A percentile compares a stretch with the other conserved stretches of the same genome.
These are phyloP conservation scores for Cataglyphis albicans DNA, from an alignment of 2,888 invertebrate species.

Conservation along the genomic window DNA sequence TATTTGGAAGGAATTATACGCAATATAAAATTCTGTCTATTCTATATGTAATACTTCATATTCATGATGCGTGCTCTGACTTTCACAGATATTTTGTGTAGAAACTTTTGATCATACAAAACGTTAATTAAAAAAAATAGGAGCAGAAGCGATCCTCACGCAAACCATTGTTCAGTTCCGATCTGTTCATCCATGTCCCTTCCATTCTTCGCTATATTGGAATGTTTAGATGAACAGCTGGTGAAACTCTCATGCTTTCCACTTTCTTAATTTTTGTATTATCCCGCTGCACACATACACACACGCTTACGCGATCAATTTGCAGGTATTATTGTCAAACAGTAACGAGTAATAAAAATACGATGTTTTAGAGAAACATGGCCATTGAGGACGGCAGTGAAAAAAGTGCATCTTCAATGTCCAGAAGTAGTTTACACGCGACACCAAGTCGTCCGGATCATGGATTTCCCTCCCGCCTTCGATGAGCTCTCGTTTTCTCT, in stretches of 20 bases:
- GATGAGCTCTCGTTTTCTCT: constrained; percentile 41
- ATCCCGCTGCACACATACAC: not conserved
- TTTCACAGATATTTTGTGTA: not conserved
- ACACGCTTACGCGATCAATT: constrained; percentile 12
- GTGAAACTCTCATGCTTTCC: constrained; percentile 6
- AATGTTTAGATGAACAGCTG: constrained; percentile 38
- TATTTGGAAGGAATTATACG: not conserved
- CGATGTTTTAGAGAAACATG: not conserved
- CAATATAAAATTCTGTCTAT: not conserved
- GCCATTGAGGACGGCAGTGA: not conserved
- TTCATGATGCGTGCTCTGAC: not conserved
- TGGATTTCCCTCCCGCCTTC: constrained; percentile 43
- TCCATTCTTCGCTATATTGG: not conserved
- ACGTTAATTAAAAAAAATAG: constrained; percentile 14
- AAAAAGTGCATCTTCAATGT: constrained; percentile 33
- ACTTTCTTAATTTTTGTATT: constrained; percentile 19
- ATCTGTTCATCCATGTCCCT: not conserved
- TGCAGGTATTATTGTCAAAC: not conserved
- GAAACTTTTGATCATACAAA: not conserved
- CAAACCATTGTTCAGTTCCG: constrained; percentile 22
- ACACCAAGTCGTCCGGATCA: constrained; percentile 35
- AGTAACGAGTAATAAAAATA: constrained; percentile 22
- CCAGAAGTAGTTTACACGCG: constrained; percentile 46
- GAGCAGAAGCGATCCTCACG: constrained; percentile 7
- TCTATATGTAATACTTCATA: not conserved